Percentiles rank a stretch among this genome's conserved stretches.
phyloP scores from a whole-genome alignment of 1,140 invertebrate species.

The Cylas formicarius region DNA sequence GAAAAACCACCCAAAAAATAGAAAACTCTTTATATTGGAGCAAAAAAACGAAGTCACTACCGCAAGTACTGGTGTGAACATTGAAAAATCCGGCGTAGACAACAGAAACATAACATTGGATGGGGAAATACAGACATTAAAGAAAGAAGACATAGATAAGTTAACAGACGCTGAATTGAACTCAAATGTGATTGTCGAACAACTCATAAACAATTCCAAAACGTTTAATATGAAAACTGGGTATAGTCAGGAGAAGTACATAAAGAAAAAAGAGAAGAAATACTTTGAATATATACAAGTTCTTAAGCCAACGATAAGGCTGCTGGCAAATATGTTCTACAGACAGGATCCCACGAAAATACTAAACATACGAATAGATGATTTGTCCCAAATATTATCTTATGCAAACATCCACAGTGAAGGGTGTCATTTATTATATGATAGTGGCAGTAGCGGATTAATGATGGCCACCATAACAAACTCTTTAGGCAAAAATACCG shows the following conservation, averaged over 20 bases:
- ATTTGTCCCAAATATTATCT: constrained; percentile 78
- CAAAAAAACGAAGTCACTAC: constrained; percentile 44
- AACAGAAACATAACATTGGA: constrained; percentile 81
- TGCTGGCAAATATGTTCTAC: constrained; percentile 73
- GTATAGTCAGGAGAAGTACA: constrained; percentile 90
- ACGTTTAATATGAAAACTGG: constrained; percentile 83
- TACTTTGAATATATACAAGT: constrained; percentile 76
- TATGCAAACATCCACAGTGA: constrained; percentile 71
- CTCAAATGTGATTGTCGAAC: constrained; percentile 76
- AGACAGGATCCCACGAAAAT: constrained; percentile 68
- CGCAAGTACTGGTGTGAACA: constrained; percentile 48
- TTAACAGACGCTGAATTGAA: constrained; percentile 66
- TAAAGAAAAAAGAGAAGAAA: constrained; percentile 89
- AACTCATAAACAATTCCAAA: constrained; percentile 81
- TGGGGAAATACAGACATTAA: constrained; percentile 77
- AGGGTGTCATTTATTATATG: constrained; percentile 75
- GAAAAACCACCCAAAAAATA: constrained; percentile 51
- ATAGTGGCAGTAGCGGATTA: constrained; percentile 78
- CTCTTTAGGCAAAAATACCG: constrained; percentile 55
- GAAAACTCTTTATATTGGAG: constrained; percentile 52
- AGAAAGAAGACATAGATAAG: constrained; percentile 71
- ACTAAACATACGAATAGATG: constrained; percentile 73
- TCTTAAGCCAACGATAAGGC: constrained; percentile 63
- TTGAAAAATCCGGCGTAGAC: constrained; percentile 59
- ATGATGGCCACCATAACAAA: constrained; percentile 74